Percentiles rank a stretch among this genome's conserved stretches.
phyloP scores from a whole-genome alignment of 2,888 invertebrate species.

The Gari tellinella region DNA sequence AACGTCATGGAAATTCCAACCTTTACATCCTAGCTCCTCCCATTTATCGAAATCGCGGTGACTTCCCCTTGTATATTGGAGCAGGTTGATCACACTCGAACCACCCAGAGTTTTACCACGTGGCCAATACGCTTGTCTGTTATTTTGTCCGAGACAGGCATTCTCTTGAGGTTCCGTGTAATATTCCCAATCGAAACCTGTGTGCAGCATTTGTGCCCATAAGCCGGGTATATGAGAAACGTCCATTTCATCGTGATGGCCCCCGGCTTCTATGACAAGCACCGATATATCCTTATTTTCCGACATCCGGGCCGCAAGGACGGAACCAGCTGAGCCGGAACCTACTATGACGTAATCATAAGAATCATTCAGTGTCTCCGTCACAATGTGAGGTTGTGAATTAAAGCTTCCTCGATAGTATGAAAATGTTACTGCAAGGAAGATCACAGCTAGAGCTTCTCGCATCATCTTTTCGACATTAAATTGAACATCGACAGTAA shows the following conservation, averaged over 20 bases:
- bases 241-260: slow-evolving; percentile 4
- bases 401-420: too few relatives aligned
- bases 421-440: too few relatives aligned
- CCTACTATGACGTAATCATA: slow-evolving; percentile 27
- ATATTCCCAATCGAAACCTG: slow-evolving; percentile 11
- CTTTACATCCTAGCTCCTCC: slow-evolving; percentile 6
- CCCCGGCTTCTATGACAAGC: slow-evolving; percentile 18
- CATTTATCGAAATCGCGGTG: slow-evolving; percentile 5
- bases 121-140: slow-evolving; percentile 11
- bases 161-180: slow-evolving; percentile 13
- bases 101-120: slow-evolving; percentile 15
- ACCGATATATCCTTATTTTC: slow-evolving; percentile 6
- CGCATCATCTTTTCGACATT: too few relatives aligned
- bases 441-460: too few relatives aligned
- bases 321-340: slow-evolving; percentile 13
- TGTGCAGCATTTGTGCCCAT: not conserved
- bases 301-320: slow-evolving; percentile 12
- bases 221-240: slow-evolving; percentile 8
- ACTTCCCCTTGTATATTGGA: slow-evolving; percentile 9
- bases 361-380: not conserved
- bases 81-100: slow-evolving; percentile 6
- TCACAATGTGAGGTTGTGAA: not conserved
- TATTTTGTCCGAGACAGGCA: slow-evolving; percentile 3
- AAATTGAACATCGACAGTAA: too few relatives aligned
- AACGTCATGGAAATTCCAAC: slow-evolving; percentile 13